Conservation (phyloP, 2,797 vertebrate genomes). For the Oreochromis grahami region DNA sequence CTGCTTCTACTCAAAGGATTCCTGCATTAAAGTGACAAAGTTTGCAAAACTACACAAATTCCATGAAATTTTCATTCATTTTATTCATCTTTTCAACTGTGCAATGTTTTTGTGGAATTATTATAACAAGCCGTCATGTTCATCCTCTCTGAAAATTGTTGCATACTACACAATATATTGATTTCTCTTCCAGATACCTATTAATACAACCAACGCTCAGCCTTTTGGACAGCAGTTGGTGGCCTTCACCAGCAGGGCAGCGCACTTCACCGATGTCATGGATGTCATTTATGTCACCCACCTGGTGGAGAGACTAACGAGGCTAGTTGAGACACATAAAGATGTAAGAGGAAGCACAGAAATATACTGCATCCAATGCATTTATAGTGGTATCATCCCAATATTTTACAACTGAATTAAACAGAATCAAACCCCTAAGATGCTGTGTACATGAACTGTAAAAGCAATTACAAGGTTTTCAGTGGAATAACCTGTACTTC, state of each 20-base stretch:
- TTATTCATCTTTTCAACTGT: background rate
- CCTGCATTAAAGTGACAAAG: background rate
- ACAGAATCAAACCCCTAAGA: background rate
- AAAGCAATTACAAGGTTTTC: background rate
- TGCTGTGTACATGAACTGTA: background rate
- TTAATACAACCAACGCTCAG: slow-evolving; percentile 83
- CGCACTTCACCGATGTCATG: slow-evolving; percentile 86
- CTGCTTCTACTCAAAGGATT: background rate
- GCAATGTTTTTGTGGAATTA: background rate
- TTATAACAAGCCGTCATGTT: background rate
- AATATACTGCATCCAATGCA: background rate
- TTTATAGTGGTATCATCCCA: background rate
- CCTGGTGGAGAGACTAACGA: slow-evolving; percentile 87
- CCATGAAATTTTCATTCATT: background rate
- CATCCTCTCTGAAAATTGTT: background rate
- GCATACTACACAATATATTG: background rate
- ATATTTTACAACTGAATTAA: background rate
- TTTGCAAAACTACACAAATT: background rate
- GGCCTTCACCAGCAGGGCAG: slow-evolving; percentile 82
- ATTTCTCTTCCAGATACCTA: slow-evolving; percentile 75
- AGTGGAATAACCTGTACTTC: background rate
- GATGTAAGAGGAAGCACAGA: slow-evolving; percentile 70
- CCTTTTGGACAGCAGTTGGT: slow-evolving; percentile 83
- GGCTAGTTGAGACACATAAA: slow-evolving; percentile 79
- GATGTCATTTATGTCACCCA: slow-evolving; percentile 89